Conservation (phyloP, 2,888 invertebrate species). For the Cinara cedri region DNA sequence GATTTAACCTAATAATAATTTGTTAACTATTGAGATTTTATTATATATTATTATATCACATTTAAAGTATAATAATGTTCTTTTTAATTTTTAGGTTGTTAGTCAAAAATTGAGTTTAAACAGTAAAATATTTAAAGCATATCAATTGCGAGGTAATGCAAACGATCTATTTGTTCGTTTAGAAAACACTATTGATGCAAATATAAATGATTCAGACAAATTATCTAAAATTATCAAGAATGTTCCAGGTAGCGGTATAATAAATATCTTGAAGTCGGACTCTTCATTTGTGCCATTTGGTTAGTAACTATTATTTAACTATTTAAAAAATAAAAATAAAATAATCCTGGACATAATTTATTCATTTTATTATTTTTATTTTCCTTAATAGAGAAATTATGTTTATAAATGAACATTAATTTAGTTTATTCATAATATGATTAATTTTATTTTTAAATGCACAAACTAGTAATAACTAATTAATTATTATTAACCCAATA, state of each 20-base stretch:
- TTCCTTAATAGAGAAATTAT: too few species aligned
- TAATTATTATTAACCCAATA: too few species aligned
- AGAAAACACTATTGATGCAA: slow-evolving; percentile 40
- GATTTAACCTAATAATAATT: background rate
- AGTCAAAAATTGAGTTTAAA: slow-evolving; percentile 12
- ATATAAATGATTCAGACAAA: slow-evolving; percentile 7
- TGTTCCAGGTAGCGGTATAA: slow-evolving; percentile 29
- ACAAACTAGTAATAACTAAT: too few species aligned
- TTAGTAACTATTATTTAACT: slow-evolving; percentile 25
- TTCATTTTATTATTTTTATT: too few species aligned
- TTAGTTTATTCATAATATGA: too few species aligned
- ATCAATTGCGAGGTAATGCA: slow-evolving; percentile 12
- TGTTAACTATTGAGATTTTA: background rate
- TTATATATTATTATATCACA: too few species aligned
- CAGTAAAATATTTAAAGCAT: slow-evolving; percentile 21
- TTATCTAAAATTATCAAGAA: slow-evolving; percentile 30
- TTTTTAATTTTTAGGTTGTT: slow-evolving; percentile 22
- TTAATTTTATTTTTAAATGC: too few species aligned
- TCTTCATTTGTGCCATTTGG: slow-evolving; percentile 10
- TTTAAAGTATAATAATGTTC: too few species aligned
- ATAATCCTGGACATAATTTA: too few species aligned
- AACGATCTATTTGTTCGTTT: slow-evolving; percentile 14
- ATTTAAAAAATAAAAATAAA: background rate
- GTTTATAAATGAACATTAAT: too few species aligned
- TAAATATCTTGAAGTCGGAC: background rate